Evolutionary conservation across 2,113 vertebrate genomes (phyloP).

Genomic region (Bagarius yarrelli): DNA sequence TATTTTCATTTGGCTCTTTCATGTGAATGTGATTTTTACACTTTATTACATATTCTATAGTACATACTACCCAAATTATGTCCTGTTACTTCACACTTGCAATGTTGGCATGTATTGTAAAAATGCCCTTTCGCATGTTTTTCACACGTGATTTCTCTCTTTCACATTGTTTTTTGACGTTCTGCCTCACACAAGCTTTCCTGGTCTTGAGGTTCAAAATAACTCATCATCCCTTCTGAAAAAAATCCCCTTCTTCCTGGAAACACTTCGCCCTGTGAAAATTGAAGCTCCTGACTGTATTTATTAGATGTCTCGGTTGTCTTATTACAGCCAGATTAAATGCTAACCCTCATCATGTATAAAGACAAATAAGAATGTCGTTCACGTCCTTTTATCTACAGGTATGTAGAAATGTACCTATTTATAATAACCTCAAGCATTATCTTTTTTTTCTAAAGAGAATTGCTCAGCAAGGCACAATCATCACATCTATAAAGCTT

Average conservation of each 20-base stretch:
- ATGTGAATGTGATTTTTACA: neutral
- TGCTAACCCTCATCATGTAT: neutral
- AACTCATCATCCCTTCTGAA: slow-evolving; percentile 3
- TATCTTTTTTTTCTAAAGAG: neutral
- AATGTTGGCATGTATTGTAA: neutral
- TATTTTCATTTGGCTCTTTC: neutral
- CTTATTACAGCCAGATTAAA: slow-evolving; percentile 16
- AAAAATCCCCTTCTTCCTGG: neutral
- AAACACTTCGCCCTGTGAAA: neutral
- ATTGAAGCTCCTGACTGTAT: neutral
- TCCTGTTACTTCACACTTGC: too few species aligned
- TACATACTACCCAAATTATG: neutral
- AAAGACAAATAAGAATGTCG: slow-evolving; percentile 7
- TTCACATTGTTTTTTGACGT: too few species aligned
- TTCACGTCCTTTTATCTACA: neutral
- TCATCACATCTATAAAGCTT: slow-evolving; percentile 37
- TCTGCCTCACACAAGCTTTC: neutral
- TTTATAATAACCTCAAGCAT: slow-evolving; percentile 30
- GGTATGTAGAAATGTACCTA: neutral
- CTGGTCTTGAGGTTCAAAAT: neutral
- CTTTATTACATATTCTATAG: neutral
- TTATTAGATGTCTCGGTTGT: neutral
- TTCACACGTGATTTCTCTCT: neutral
- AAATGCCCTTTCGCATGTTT: neutral
- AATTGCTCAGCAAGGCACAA: slow-evolving; percentile 47